Evolutionary conservation across 1,140 invertebrate genomes (phyloP), one percentile per base, ranked within the genome.

Genomic region (Stenopsyche tienmushanensis): DNA sequence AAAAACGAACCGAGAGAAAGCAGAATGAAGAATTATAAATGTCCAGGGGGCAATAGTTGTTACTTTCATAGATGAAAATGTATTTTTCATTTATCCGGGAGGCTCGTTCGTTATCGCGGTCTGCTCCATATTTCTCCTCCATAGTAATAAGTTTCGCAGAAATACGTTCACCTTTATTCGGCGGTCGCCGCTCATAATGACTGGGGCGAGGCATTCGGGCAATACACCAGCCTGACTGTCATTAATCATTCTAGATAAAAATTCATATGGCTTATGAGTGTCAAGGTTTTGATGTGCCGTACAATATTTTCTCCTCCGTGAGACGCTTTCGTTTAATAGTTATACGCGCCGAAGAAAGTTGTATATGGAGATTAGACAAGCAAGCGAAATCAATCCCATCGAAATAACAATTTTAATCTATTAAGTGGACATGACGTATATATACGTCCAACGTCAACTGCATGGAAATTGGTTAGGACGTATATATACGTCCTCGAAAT

Each of bases 21-120:
- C 29, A 13, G 29, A 47, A 47, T 13, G 44, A 47, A 47, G 44
- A 13, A 20, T 47, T 47, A 20, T 47, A 47, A 47, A 47, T 47
- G 18, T 47, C 44, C 5, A 13, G 44, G 44, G 44, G 44, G 10
- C 44, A 47, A 47, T 47, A 47, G 5, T 47, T 47, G 29, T 34
- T 34, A 34, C 29, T 34, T 34, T 18, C 18, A 13, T 15, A 47
- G 44, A 47, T 47, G 44, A 47, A 20, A 47, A 47, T 47, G 44
- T 47, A 47, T 47, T 47, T 47, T 47, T 47, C 44, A 15, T 47
- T 47, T 47, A 47, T 47, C 10, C 17, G 8, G n/a, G 29, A 7
- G 29, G 44, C 29, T 15, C 44, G 10, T 47, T 47, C 44, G 44
- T 47, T 47, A 47, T 47, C 44, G 44, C 3, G 18, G 5, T 18